phyloP scores from a whole-genome alignment of 1,140 invertebrate species.

The Fopius arisanus region DNA sequence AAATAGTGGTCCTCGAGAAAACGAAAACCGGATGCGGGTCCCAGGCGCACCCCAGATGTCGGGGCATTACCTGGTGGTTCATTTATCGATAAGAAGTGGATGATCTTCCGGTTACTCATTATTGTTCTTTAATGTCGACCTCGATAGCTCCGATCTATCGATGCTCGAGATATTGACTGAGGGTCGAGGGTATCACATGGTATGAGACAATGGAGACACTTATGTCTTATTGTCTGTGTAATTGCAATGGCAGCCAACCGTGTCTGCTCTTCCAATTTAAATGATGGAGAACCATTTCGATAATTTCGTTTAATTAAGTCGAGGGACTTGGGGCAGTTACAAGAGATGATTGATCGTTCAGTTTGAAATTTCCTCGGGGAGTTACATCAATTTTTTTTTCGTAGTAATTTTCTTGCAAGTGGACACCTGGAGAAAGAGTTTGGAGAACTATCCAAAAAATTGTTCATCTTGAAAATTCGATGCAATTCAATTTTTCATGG shows the following conservation, averaged over 20 bases:
- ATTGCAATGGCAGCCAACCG: neutral
- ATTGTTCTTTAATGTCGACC: constrained; percentile 7
- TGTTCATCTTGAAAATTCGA: too few relatives aligned
- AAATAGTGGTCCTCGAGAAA: neutral
- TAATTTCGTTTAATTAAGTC: neutral
- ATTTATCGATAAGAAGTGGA: constrained; percentile 10
- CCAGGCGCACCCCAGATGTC: neutral
- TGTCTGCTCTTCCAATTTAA: neutral
- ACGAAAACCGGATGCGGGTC: neutral
- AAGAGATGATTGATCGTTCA: neutral
- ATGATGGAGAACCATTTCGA: neutral
- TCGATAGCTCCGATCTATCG: neutral
- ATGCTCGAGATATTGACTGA: neutral
- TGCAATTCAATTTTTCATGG: too few relatives aligned
- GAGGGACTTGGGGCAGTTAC: neutral
- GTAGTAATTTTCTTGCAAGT: too few relatives aligned
- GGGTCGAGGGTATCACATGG: neutral
- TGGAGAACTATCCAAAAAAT: too few relatives aligned
- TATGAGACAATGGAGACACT: neutral
- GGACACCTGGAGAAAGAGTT: too few relatives aligned
- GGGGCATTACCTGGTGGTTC: neutral
- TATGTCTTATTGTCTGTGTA: neutral
- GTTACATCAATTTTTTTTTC: too few relatives aligned
- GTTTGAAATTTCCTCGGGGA: too few relatives aligned
- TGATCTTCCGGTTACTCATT: neutral